Evolutionary conservation across 2,797 vertebrate genomes (phyloP).

Genomic region (Neomorphus geoffroyi): DNA sequence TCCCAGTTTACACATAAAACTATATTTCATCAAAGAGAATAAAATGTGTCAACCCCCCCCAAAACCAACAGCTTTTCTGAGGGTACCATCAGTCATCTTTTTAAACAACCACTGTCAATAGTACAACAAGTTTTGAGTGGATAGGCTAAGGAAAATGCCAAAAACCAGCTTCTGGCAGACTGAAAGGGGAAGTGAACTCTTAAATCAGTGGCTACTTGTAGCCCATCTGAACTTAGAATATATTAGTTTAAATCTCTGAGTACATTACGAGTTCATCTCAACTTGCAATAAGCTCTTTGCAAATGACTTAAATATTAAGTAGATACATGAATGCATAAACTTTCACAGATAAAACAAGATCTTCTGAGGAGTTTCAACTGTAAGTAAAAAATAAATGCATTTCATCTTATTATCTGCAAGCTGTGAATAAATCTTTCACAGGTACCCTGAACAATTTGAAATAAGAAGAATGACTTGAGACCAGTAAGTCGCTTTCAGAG

Average conservation of each 20-base stretch:
- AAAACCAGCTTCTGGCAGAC: neutral
- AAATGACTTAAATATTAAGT: conserved; percentile 2
- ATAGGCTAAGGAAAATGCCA: neutral
- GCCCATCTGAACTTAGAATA: neutral
- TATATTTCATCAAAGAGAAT: neutral
- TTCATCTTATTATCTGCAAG: neutral
- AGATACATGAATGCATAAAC: neutral
- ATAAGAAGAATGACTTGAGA: neutral
- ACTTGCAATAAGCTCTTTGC: neutral
- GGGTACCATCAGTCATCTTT: neutral
- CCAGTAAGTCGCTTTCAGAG: neutral
- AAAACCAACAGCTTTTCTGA: neutral
- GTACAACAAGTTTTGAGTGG: neutral
- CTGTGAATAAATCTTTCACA: neutral
- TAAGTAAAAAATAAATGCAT: neutral
- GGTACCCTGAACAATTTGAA: neutral
- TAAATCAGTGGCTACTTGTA: neutral
- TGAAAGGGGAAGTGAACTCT: neutral
- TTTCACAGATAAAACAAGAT: neutral
- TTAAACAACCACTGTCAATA: neutral
- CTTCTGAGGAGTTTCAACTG: neutral
- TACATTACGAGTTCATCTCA: neutral
- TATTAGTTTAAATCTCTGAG: neutral
- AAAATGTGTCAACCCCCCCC: too few relatives aligned
- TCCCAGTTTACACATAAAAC: neutral